Evolutionary conservation across 1,140 invertebrate genomes (phyloP).

Genomic region (Colletes latitarsis): DNA sequence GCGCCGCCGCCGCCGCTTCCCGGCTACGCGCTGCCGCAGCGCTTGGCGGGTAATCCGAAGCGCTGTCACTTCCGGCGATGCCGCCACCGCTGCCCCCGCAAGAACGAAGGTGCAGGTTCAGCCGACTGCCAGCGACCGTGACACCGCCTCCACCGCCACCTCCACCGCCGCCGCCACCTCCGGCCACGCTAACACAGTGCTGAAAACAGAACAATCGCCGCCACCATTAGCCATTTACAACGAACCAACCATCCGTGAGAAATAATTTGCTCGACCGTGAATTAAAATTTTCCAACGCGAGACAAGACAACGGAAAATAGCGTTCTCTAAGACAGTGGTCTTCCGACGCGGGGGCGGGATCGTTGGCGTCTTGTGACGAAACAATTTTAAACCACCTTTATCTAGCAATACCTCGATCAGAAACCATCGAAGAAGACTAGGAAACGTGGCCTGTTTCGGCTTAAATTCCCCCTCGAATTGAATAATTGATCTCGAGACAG

Average conservation of each 20-base stretch:
- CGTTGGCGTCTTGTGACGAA: no score
- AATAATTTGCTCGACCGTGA: no score
- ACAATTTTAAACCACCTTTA: no score
- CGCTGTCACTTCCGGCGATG: constrained; percentile 77
- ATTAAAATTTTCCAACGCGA: neutral
- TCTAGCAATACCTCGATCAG: no score
- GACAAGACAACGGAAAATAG: neutral
- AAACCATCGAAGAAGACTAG: no score
- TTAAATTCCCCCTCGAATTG: no score
- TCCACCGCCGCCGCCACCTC: constrained; percentile 76
- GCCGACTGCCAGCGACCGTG: constrained; percentile 67
- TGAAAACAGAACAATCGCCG: constrained; percentile 62
- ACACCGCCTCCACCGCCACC: constrained; percentile 65
- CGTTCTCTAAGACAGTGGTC: no score
- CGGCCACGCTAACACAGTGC: constrained; percentile 81
- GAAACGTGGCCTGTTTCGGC: no score
- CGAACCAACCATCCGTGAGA: neutral
- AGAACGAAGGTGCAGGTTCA: constrained; percentile 77
- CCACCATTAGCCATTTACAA: neutral
- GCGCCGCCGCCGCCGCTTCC: constrained; percentile 80
- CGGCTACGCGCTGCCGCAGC: constrained; percentile 79
- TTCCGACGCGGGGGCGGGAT: no score
- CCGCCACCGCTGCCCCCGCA: constrained; percentile 73
- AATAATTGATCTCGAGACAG: no score
- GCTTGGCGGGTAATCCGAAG: constrained; percentile 80